Evolutionary conservation across 2,113 vertebrate species (phyloP).

Genomic region (Rhinolophus ferrumequinum): DNA sequence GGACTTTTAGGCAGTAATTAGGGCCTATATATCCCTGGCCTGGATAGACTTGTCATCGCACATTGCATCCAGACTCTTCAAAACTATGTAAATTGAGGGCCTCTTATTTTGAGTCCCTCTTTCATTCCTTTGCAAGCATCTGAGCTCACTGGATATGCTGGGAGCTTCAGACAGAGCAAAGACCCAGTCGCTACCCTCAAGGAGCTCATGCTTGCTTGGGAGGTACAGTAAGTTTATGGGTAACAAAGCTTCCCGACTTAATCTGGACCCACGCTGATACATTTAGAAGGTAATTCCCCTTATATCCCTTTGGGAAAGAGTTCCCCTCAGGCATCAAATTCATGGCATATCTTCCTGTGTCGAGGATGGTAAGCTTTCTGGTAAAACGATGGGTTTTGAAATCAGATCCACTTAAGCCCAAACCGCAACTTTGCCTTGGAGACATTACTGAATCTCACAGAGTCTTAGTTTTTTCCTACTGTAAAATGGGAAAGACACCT

Average conservation of each 20-base stretch:
- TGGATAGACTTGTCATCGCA: not conserved
- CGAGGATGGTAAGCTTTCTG: not conserved
- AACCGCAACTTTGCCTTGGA: not conserved
- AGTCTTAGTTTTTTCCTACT: not conserved
- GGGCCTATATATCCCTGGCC: not conserved
- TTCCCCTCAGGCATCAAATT: not conserved
- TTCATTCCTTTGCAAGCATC: not conserved
- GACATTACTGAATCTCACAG: not conserved
- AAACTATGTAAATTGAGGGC: not conserved
- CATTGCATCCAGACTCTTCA: not conserved
- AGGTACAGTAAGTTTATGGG: not conserved
- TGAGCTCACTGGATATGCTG: not conserved
- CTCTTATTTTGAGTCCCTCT: not conserved
- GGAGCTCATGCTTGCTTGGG: not conserved
- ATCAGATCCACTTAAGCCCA: conserved; percentile 36
- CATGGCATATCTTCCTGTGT: not conserved
- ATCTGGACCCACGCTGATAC: not conserved
- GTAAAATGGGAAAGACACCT: not conserved
- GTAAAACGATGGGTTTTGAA: not conserved
- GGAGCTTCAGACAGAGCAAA: not conserved
- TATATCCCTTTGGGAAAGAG: not conserved
- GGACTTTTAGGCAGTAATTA: not conserved
- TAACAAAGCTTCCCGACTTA: not conserved
- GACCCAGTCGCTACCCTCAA: not conserved
- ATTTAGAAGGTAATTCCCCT: not conserved